Base-by-base conservation (phyloP, 2,888 invertebrate genomes). In the Pasiphila rectangulata region DNA sequence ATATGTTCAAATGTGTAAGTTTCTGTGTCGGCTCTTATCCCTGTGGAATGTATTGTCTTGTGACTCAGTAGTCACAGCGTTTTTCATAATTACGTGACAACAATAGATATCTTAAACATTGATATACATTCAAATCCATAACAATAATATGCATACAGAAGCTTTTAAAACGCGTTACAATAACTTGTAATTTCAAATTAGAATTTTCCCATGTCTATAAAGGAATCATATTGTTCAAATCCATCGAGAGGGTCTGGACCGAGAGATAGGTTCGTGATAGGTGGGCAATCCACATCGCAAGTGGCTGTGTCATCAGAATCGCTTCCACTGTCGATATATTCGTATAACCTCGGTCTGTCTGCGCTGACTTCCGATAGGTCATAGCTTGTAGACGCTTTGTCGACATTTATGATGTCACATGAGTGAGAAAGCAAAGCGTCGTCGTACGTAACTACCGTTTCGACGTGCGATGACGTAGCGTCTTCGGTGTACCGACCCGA, bases 191-290 rank as follows among this genome's bases (percentile, higher is more conserved):
- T 43, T 48, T 25, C 34, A 45, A 45, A 54, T 53, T 62, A 89
- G 73, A 89, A 89, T 63, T 87, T 86, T 47, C 89, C 89, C 86
- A 89, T 87, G 68, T 89, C 89, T 67, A 89, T 80, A 67, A 86
- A 86, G 56, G 89, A 89, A 64, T 89, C 89, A 57, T 89, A 89
- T 57, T 89, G 89, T 56, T 89, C 89, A 54, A 77, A 80, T 61
- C 70, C 69, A 56, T 85, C 86, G 47, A 77, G 58, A 21, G 72
- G 62, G 13, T 81, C 80, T n/a, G n/a, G n/a, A n/a, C n/a, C n/a
- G 7, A 59, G 46, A 35, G 63, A 51, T 41, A 64, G 58, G 16
- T 44, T 51, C 6, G 50, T 50, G 16, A 45, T 20, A 6, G 45
- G 45, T 6, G 41, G 50, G 4, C 41, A 58, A 23, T 76, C 71